These are phyloP conservation scores for Acanthis flammea DNA, from an alignment of 2,797 vertebrate species.

Conservation along the genomic window DNA sequence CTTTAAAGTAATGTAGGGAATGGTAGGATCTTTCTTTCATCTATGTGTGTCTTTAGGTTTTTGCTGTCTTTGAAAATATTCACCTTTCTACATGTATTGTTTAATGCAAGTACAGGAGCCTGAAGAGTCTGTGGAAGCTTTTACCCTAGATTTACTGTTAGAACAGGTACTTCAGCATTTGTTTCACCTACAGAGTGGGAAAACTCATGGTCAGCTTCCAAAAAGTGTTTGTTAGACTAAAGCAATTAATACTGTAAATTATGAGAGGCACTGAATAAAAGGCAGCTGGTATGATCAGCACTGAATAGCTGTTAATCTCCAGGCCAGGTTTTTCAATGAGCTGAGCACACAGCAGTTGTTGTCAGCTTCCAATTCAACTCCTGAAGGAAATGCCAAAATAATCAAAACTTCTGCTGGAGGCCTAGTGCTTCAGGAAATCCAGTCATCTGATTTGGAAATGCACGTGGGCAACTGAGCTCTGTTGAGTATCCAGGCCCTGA, in stretches of 20 bases:
- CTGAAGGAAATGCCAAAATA: slow-evolving; percentile 52
- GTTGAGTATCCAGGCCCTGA: neutral
- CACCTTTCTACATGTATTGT: neutral
- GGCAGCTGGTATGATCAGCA: neutral
- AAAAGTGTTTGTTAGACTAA: neutral
- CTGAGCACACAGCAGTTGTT: neutral
- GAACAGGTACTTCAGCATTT: neutral
- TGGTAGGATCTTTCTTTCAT: neutral
- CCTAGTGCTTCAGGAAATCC: slow-evolving; percentile 1
- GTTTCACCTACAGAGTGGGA: neutral
- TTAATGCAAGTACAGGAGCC: neutral
- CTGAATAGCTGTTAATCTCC: neutral
- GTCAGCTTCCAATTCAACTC: neutral
- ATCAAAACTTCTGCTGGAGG: slow-evolving; percentile 45
- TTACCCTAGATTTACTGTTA: neutral
- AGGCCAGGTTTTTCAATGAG: slow-evolving; percentile 30
- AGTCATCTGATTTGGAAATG: slow-evolving; percentile 24
- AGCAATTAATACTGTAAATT: neutral
- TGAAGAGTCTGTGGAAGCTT: neutral
- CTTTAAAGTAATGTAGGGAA: neutral
- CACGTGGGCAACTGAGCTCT: neutral
- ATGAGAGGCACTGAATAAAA: neutral
- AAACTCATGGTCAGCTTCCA: neutral
- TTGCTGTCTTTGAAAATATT: neutral
- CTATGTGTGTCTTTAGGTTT: neutral